Conservation (phyloP, 2,888 invertebrate genomes). For the Pelosia muscerda region DNA sequence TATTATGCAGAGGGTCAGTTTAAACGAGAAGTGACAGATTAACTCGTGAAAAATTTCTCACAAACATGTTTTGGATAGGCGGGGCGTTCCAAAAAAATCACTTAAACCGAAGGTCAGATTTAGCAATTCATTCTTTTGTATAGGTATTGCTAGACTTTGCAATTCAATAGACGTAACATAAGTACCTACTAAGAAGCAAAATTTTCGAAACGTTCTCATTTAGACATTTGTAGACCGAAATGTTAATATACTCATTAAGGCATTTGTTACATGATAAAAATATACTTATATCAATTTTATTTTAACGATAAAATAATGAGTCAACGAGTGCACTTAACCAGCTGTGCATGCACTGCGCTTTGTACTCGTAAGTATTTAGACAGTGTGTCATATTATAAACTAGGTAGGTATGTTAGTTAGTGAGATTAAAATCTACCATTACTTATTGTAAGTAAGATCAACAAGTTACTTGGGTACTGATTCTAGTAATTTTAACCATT, state of each 20-base stretch:
- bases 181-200: not conserved
- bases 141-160: conserved; percentile 14
- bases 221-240: not conserved
- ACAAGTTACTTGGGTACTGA: too few species aligned
- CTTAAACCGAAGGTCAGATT: conserved; percentile 15
- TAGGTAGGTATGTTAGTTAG: too few species aligned
- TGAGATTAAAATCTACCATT: not conserved
- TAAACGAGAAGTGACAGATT: conserved; percentile 1
- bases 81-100: conserved; percentile 5
- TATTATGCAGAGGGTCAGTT: conserved; percentile 7
- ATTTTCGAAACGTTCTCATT: conserved; percentile 9
- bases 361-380: not conserved
- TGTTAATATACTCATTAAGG: not conserved
- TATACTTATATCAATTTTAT: not conserved
- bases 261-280: not conserved
- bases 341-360: not conserved
- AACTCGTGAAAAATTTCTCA: conserved; percentile 16
- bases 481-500: too few species aligned
- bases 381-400: not conserved
- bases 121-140: conserved; percentile 20
- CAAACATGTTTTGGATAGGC: conserved; percentile 5
- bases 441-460: not conserved
- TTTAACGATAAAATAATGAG: conserved; percentile 2
- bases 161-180: conserved; percentile 5
- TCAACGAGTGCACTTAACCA: not conserved